phyloP scores from a whole-genome alignment of 2,113 vertebrate species.

The Mola mola region DNA sequence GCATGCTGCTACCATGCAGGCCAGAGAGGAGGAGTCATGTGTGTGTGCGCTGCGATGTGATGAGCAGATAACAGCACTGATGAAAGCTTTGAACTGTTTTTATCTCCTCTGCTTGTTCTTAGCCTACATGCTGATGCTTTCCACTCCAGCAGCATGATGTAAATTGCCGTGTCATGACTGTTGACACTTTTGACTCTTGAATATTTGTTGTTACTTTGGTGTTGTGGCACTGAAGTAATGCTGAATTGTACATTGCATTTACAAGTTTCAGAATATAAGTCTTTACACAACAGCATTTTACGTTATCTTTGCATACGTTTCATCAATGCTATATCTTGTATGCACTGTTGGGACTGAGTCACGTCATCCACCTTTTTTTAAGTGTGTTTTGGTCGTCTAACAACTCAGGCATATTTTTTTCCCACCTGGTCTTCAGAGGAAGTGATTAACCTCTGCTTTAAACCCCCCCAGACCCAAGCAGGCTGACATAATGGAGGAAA shows the following conservation, averaged over 20 bases:
- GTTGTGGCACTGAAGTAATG: background rate
- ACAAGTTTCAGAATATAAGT: too few relatives aligned
- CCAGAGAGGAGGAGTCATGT: constrained; percentile 42
- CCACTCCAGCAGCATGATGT: constrained; percentile 11
- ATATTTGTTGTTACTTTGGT: too few relatives aligned
- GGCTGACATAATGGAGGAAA: constrained; percentile 12
- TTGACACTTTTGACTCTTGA: background rate
- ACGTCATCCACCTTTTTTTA: background rate
- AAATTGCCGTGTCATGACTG: constrained; percentile 29
- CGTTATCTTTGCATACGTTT: too few relatives aligned
- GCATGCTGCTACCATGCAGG: constrained; percentile 65
- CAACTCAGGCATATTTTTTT: constrained; percentile 1
- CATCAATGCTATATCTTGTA: too few relatives aligned
- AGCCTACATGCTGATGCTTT: constrained; percentile 42
- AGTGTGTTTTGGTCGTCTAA: background rate
- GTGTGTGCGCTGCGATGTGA: constrained; percentile 60
- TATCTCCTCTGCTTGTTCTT: constrained; percentile 54
- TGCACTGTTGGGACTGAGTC: too few relatives aligned
- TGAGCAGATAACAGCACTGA: constrained; percentile 64
- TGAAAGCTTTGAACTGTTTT: constrained; percentile 68
- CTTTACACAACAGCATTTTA: too few relatives aligned
- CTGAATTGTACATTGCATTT: too few relatives aligned
- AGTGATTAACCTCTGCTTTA: constrained; percentile 27
- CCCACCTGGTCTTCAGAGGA: constrained; percentile 15
- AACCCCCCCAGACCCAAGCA: constrained; percentile 31